Conservation (phyloP, 2,797 vertebrate species). For the Phylloscopus collybita region DNA sequence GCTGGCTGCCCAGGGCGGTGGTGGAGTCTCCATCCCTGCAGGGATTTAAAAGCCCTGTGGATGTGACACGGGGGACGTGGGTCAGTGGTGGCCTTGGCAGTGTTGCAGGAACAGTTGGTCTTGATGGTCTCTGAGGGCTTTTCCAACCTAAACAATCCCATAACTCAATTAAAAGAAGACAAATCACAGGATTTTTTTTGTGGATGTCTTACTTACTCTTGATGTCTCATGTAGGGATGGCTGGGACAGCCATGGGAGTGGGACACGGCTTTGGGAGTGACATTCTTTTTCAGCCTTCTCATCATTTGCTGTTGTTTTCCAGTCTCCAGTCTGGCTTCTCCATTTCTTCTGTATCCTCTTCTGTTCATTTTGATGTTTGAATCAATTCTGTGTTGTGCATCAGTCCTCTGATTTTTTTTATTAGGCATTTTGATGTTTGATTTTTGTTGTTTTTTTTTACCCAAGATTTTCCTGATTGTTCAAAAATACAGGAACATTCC, state of each 20-base stretch:
- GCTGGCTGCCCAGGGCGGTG: background rate
- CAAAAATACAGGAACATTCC: background rate
- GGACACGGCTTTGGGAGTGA: background rate
- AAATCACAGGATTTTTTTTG: fast-evolving
- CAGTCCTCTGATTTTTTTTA: background rate
- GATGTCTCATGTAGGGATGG: background rate
- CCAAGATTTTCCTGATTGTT: fast-evolving
- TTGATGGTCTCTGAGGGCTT: background rate
- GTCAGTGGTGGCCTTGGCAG: background rate
- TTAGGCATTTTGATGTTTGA: background rate
- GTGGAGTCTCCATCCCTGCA: background rate
- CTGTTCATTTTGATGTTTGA: background rate
- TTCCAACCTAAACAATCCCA: background rate
- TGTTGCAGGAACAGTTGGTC: background rate
- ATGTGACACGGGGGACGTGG: background rate
- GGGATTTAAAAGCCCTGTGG: background rate
- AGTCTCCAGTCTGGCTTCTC: background rate
- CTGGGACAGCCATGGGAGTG: background rate
- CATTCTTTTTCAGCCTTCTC: background rate
- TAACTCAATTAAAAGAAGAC: background rate
- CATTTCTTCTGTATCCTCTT: fast-evolving
- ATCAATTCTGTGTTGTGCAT: background rate
- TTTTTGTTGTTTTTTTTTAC: background rate
- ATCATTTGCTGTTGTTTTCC: background rate
- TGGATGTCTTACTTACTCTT: background rate